These are phyloP conservation scores for Anisognathus igniventris DNA, from an alignment of 2,797 vertebrate species.

Conservation along the genomic window DNA sequence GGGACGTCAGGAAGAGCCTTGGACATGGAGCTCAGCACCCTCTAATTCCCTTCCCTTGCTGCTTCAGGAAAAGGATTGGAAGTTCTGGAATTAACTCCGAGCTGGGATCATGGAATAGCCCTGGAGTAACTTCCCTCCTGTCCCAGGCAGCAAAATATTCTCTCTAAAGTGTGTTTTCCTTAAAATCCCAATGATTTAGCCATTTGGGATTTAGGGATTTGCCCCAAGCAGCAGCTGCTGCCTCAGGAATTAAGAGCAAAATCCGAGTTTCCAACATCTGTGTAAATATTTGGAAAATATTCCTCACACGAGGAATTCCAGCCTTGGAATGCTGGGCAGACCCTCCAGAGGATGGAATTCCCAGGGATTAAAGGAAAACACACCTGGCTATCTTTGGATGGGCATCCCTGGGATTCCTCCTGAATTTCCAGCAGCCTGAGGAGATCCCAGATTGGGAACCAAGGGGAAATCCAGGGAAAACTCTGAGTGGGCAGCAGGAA, in stretches of 20 bases:
- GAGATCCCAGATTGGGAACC: neutral
- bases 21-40: neutral
- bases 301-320: neutral
- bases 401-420: neutral
- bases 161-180: neutral
- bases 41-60: neutral
- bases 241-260: conserved; percentile 35
- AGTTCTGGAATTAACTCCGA: neutral
- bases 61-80: neutral
- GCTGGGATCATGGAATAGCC: neutral
- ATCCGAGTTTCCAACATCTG: neutral
- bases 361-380: neutral
- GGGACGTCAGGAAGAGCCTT: neutral
- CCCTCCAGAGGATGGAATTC: neutral
- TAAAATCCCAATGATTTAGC: conserved; percentile 3
- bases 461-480: neutral
- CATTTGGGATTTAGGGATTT: conserved; percentile 48
- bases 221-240: conserved; percentile 17
- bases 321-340: neutral
- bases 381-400: neutral
- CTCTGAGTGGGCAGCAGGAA: neutral
- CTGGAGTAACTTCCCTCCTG: neutral
- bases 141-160: neutral
- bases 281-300: neutral
- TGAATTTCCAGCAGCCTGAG: neutral